Percentiles rank a stretch among this genome's conserved stretches.
These are phyloP conservation scores for Myotis myotis DNA, from an alignment of 2,797 vertebrate species.

Conservation along the genomic window DNA sequence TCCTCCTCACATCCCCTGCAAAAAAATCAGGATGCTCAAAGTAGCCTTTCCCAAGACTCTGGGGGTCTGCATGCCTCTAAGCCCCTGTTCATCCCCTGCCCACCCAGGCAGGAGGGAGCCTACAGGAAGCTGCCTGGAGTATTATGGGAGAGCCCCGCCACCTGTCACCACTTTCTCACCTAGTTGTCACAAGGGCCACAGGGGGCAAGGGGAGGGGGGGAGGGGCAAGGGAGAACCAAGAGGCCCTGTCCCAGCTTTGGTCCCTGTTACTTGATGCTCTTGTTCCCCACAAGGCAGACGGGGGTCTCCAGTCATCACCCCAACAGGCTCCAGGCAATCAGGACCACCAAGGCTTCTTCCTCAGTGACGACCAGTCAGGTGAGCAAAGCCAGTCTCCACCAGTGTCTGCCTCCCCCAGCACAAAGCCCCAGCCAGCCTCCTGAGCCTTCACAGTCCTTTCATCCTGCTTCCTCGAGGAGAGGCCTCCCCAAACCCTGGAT, in stretches of 20 bases:
- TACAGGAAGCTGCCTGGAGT: neutral
- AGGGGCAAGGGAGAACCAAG: neutral
- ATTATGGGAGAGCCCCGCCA: too few species aligned
- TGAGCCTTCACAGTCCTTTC: neutral
- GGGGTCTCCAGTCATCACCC: conserved; percentile 90
- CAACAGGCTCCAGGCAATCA: conserved; percentile 89
- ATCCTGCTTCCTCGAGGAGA: neutral
- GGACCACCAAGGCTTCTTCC: conserved; percentile 84
- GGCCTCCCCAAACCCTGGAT: neutral
- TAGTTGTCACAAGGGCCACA: neutral
- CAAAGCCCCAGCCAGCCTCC: neutral
- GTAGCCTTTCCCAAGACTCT: neutral
- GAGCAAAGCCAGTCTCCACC: conserved; percentile 61
- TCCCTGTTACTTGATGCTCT: conserved; percentile 76
- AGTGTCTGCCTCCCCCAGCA: neutral
- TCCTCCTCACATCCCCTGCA: neutral
- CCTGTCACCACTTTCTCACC: neutral
- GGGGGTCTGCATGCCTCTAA: neutral
- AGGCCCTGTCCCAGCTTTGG: neutral
- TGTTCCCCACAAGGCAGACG: conserved; percentile 94
- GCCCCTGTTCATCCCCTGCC: neutral
- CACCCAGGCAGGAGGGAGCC: neutral
- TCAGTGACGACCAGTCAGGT: conserved; percentile 90
- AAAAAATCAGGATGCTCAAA: neutral
- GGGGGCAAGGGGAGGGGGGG: accelerated